Conservation (phyloP, 2,797 vertebrate species). For the Parotocinclus haroldoi region DNA sequence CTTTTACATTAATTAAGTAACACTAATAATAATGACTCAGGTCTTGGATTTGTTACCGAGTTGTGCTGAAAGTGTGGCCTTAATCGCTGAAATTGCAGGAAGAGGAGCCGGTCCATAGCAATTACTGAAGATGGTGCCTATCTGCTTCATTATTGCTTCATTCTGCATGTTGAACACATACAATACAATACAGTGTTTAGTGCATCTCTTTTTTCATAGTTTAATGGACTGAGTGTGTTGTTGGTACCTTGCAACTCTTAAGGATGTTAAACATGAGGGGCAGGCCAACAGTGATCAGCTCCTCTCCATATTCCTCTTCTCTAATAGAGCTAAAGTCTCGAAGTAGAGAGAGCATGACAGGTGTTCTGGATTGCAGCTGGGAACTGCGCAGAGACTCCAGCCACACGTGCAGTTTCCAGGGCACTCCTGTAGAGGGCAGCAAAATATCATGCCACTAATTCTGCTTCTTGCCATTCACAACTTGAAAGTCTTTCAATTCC, state of each 20-base stretch:
- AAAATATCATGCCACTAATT: conserved; percentile 1
- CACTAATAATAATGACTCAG: neutral
- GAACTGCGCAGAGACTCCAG: conserved; percentile 88
- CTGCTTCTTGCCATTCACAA: no score
- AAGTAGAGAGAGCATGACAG: conserved; percentile 83
- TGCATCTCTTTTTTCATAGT: neutral
- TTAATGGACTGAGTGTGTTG: neutral
- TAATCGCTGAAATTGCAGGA: conserved; percentile 80
- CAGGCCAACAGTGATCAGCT: conserved; percentile 82
- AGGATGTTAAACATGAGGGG: conserved; percentile 90
- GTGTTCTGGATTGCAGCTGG: conserved; percentile 84
- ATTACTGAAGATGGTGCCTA: conserved; percentile 85
- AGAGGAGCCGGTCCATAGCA: conserved; percentile 89
- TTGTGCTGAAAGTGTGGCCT: conserved; percentile 84
- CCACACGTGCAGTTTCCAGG: conserved; percentile 96
- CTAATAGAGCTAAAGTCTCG: conserved; percentile 86
- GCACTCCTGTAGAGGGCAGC: conserved; percentile 73
- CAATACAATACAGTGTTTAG: neutral
- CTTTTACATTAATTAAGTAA: neutral
- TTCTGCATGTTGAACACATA: conserved; percentile 74
- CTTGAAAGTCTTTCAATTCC: no score
- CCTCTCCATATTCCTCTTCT: conserved; percentile 91
- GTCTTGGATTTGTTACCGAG: conserved; percentile 54
- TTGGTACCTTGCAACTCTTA: conserved; percentile 82
- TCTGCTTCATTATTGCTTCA: conserved; percentile 85